Evolutionary conservation across 2,113 vertebrate genomes (phyloP).

Genomic region (Rhadina sibilatrix): DNA sequence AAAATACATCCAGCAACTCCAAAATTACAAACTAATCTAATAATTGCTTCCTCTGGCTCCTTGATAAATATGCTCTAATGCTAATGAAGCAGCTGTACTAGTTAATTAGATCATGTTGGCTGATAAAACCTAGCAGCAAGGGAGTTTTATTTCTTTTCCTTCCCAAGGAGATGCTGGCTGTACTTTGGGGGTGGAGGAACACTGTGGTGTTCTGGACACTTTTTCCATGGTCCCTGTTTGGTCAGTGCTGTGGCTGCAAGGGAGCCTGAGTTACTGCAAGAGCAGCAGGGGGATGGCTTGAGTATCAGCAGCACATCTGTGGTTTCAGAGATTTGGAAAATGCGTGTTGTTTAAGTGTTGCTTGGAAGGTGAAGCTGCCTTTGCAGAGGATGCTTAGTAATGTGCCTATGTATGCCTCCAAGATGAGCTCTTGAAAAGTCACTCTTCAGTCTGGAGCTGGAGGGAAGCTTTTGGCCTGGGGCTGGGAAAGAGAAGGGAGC

Average conservation of each 20-base stretch:
- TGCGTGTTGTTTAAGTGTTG: not conserved
- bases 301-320: not conserved
- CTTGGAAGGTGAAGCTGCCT: not conserved
- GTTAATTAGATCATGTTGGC: not conserved
- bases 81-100: not conserved
- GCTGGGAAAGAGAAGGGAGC: not conserved
- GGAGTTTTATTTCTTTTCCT: not conserved
- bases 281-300: not conserved
- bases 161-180: rapidly evolving
- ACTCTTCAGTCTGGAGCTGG: not conserved
- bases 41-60: not conserved
- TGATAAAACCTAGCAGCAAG: not conserved
- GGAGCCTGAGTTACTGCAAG: too few relatives aligned
- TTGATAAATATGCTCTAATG: not conserved
- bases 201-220: rapidly evolving
- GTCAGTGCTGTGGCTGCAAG: rapidly evolving
- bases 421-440: not conserved
- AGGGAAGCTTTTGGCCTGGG: not conserved
- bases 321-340: not conserved
- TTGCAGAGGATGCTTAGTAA: not conserved
- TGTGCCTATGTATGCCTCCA: rapidly evolving
- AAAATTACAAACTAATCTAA: not conserved
- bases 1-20: not conserved
- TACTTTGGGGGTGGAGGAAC: rapidly evolving
- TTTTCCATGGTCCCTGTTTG: rapidly evolving